Base-by-base conservation (phyloP, 92 coral and sea anemone species). In the Palythoa caribaeorum region DNA sequence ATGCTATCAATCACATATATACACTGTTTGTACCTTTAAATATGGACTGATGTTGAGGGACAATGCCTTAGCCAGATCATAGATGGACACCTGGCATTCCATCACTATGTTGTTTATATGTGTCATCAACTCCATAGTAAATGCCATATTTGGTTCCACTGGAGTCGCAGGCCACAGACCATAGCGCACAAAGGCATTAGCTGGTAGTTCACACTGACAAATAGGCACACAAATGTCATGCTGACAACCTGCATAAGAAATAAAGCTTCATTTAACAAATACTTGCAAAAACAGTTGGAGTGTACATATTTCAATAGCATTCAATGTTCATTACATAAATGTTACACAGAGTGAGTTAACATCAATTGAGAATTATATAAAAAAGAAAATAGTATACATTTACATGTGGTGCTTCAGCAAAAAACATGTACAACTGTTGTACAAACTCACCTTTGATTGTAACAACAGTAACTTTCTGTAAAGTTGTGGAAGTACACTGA, bases 151-250 rank as follows among this genome's bases (percentile, higher is more conserved):
- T 21, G 95, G 95, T 76, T 84, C 90, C 12, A 79, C 83, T 38
- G 92, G 93, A 48, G 95, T 76, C 53, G 93, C 93, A 3, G 90
- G 89, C 93, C 93, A 90, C 86, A 93, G 84, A 54, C 95, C 91
- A 71, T 76, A 88, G 68, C 40, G 86, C 5, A 93, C 85, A 3
- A 93, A 74, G 74, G 83, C 65, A 54, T 78, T 87, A 72, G 92
- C 55, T 38, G 88, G 77, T 69, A 75, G 79, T 44, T 71, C 80
- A 73, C 92, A 93, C 37, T 80, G 71, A 71, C 95, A 93, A 19
- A 88, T 70, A 13, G 89, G 68, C 36, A 83, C 59, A 20, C 52
- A 72, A 8, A 93, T 69, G 20, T 83, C 90, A 88, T 93, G 95
- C 3, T 90, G 87, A 78, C 38, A 60, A 71, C 93, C 95, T 92